phyloP scores from a whole-genome alignment of 2,888 invertebrate species.

The Phasia obesa region DNA sequence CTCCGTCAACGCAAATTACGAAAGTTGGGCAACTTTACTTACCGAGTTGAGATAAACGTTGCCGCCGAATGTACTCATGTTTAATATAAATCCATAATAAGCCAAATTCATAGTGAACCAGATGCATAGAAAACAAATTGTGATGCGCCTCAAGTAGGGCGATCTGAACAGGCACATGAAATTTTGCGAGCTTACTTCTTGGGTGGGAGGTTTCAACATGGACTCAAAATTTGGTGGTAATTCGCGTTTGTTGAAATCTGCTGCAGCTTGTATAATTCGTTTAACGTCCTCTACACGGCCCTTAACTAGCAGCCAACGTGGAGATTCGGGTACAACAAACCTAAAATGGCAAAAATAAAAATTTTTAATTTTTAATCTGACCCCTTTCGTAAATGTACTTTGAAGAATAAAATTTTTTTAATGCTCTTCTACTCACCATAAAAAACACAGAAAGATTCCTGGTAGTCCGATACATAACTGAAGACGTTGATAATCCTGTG shows the following conservation, averaged over 20 bases:
- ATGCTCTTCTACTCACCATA: slow-evolving; percentile 85
- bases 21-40: slow-evolving; percentile 79
- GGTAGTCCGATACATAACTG: slow-evolving; percentile 89
- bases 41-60: slow-evolving; percentile 89
- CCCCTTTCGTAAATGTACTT: neutral
- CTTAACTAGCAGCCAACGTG: slow-evolving; percentile 89
- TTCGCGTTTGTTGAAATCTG: slow-evolving; percentile 86
- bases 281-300: slow-evolving; percentile 88
- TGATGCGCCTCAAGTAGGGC: slow-evolving; percentile 86
- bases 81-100: slow-evolving; percentile 85
- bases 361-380: slow-evolving; percentile 4
- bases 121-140: slow-evolving; percentile 87
- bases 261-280: slow-evolving; percentile 86
- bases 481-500: slow-evolving; percentile 88
- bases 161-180: slow-evolving; percentile 87
- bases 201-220: slow-evolving; percentile 84
- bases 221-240: slow-evolving; percentile 88
- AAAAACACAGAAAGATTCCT: slow-evolving; percentile 86
- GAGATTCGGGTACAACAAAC: slow-evolving; percentile 91
- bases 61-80: slow-evolving; percentile 89
- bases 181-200: slow-evolving; percentile 83
- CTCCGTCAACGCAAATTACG: no score
- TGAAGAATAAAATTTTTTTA: neutral
- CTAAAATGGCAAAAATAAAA: slow-evolving; percentile 80
- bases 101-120: slow-evolving; percentile 88